Evolutionary conservation across 2,113 vertebrate genomes (phyloP).

Genomic region (Aegithalos caudatus): DNA sequence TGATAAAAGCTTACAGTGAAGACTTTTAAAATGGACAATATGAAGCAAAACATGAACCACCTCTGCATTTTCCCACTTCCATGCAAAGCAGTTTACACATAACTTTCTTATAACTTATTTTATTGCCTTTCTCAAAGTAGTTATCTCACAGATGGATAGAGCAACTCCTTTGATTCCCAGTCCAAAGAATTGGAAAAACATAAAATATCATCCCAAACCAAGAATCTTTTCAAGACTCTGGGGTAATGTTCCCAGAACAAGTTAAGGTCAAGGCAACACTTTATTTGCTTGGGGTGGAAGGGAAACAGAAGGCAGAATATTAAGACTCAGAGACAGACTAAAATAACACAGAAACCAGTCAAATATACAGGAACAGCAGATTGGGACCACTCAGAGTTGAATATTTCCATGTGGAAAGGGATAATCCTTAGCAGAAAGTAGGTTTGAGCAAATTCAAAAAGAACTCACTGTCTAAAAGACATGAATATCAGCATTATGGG

Average conservation of each 20-base stretch:
- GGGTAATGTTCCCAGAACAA: neutral
- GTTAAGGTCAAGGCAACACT: neutral
- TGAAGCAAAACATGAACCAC: neutral
- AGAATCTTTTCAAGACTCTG: neutral
- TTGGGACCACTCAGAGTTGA: neutral
- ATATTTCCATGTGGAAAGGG: rapidly evolving
- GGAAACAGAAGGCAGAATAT: neutral
- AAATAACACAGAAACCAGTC: neutral
- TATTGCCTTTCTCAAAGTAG: neutral
- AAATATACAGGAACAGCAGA: neutral
- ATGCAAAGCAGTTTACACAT: neutral
- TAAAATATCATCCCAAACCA: neutral
- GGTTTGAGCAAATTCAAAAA: neutral
- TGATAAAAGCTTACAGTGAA: neutral
- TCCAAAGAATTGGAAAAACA: neutral
- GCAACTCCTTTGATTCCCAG: neutral
- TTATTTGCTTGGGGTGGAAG: neutral
- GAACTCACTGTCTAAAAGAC: neutral
- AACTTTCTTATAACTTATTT: neutral
- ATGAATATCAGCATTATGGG: neutral
- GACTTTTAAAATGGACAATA: neutral
- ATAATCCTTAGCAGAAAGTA: neutral
- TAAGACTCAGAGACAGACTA: neutral
- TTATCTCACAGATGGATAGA: neutral
- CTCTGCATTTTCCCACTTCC: neutral